These are phyloP conservation scores for Aphelocoma coerulescens DNA, from an alignment of 2,113 vertebrate genomes.

Conservation along the genomic window DNA sequence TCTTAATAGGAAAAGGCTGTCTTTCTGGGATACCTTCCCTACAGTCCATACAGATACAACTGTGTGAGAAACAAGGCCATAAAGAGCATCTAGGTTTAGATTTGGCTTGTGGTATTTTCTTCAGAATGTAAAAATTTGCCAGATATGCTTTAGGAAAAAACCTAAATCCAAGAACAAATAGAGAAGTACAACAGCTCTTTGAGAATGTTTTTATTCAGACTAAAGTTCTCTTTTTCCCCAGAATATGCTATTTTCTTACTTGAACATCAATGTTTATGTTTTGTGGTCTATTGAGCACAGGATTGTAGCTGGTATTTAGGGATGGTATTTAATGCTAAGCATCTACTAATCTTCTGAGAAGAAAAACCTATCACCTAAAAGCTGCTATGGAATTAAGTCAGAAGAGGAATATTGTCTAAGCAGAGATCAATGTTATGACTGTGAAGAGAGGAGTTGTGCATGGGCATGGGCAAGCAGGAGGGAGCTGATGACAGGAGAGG, in stretches of 20 bases:
- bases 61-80: not conserved
- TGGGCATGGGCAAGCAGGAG: not conserved
- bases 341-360: not conserved
- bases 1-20: not conserved
- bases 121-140: not conserved
- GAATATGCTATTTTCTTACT: not conserved
- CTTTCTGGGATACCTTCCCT: not conserved
- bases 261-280: not conserved
- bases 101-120: not conserved
- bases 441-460: not conserved
- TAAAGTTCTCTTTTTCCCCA: not conserved
- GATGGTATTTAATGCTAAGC: not conserved
- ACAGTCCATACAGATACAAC: fast-evolving
- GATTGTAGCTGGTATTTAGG: not conserved
- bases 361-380: not conserved
- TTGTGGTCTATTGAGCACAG: not conserved
- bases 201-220: not conserved
- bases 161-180: not conserved
- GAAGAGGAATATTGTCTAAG: not conserved
- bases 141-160: not conserved
- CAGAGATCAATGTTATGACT: not conserved
- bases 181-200: not conserved
- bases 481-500: not conserved
- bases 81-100: not conserved
- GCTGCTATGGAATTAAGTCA: not conserved